Percentiles rank a stretch among this genome's conserved stretches.
Evolutionary conservation across 2,113 vertebrate species (phyloP).

Genomic region (Sylvietta virens): DNA sequence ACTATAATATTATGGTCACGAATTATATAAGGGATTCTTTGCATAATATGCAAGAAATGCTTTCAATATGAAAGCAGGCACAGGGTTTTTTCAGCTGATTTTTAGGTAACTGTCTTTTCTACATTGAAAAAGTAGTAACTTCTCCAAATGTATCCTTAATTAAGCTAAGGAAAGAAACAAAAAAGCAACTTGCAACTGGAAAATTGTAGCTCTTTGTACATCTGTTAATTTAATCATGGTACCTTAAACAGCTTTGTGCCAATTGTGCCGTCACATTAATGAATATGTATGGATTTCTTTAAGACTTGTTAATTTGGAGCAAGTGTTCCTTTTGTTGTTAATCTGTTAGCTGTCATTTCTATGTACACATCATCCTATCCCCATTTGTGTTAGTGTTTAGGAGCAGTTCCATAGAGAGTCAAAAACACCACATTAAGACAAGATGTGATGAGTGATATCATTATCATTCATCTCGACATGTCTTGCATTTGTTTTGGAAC

Average conservation of each 20-base stretch:
- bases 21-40: not conserved
- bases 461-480: not conserved
- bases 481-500: not conserved
- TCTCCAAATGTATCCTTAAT: not conserved
- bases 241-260: not conserved
- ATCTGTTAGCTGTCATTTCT: not conserved
- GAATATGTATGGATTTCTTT: not conserved
- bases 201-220: not conserved
- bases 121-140: not conserved
- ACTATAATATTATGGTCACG: not conserved
- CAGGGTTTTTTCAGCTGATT: not conserved
- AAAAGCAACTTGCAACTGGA: not conserved
- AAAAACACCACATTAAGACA: fast-evolving
- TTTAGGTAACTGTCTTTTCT: not conserved
- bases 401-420: not conserved
- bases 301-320: not conserved
- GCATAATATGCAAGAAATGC: not conserved
- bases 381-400: not conserved
- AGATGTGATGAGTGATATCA: not conserved
- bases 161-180: not conserved
- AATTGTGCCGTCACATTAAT: not conserved
- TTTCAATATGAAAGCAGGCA: not conserved
- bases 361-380: fast-evolving
- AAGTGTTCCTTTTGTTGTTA: not conserved
- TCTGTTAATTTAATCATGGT: not conserved